These are phyloP conservation scores for Galaxias olidus DNA, from an alignment of 2,797 vertebrate species.

Conservation along the genomic window DNA sequence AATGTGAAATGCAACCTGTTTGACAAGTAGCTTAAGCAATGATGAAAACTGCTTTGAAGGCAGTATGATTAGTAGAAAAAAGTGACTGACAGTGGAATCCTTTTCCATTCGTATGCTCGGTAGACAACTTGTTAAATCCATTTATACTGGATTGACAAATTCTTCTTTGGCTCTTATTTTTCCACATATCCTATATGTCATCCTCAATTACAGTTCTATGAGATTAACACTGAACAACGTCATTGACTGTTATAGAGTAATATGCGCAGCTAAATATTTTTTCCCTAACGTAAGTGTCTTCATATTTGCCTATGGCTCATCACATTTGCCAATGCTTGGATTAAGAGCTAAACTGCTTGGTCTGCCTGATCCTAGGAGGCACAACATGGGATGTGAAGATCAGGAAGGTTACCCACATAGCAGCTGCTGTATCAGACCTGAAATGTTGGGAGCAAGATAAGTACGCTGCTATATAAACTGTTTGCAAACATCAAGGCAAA, in stretches of 20 bases:
- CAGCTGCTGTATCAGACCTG: too few species aligned
- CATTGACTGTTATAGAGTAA: constrained; percentile 14
- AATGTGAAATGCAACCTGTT: constrained; percentile 20
- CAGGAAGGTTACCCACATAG: not conserved
- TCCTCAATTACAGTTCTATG: not conserved
- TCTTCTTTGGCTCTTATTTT: not conserved
- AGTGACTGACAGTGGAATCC: too few species aligned
- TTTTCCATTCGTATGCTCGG: too few species aligned
- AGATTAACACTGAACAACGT: not conserved
- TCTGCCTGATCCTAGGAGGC: not conserved
- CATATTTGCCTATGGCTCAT: not conserved
- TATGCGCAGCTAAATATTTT: not conserved
- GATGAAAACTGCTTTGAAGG: too few species aligned
- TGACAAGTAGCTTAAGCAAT: too few species aligned
- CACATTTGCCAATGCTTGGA: too few species aligned
- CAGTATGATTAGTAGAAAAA: too few species aligned
- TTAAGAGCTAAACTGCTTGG: not conserved
- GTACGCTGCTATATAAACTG: too few species aligned
- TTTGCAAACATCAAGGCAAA: too few species aligned
- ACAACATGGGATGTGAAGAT: not conserved
- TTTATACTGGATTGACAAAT: too few species aligned
- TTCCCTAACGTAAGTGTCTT: not conserved
- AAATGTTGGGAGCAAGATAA: too few species aligned
- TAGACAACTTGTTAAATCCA: too few species aligned
- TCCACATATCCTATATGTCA: not conserved